Evolutionary conservation across 30 jellyfish, hydroid and myxozoan genomes (phyloP).

Genomic region (Chrysaora quinquecirrha): DNA sequence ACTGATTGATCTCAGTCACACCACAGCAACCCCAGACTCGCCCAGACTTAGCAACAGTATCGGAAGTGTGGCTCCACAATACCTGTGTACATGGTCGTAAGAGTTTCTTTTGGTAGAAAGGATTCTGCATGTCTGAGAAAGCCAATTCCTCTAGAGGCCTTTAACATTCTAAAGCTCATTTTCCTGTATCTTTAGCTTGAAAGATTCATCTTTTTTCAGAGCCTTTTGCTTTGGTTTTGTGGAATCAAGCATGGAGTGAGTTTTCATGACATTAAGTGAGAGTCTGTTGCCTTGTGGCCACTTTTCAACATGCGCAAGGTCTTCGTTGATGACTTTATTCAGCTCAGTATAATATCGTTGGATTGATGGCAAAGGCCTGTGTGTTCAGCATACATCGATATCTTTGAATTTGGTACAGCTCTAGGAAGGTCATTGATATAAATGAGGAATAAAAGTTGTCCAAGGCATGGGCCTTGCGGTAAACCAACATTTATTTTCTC

Average conservation of each 20-base stretch:
- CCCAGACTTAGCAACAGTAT: no score
- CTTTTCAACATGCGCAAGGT: not conserved
- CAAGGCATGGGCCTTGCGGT: conserved; percentile 36
- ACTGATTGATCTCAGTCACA: not conserved
- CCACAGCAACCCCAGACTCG: conserved; percentile 49
- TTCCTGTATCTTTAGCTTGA: not conserved
- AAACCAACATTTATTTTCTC: not conserved
- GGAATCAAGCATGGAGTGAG: conserved; percentile 9
- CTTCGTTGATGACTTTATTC: conserved; percentile 5
- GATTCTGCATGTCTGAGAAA: no score
- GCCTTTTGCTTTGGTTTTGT: conserved; percentile 11
- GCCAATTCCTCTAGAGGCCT: conserved; percentile 14
- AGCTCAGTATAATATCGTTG: not conserved
- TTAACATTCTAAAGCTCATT: conserved; percentile 7
- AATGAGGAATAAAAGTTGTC: conserved; percentile 18
- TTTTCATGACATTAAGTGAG: conserved; percentile 11
- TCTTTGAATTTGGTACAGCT: not conserved
- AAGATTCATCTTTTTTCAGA: not conserved
- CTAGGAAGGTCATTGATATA: conserved; percentile 27
- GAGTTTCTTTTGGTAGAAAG: not conserved
- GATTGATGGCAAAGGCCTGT: conserved; percentile 9
- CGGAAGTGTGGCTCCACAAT: no score
- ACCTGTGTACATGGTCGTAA: conserved; percentile 10
- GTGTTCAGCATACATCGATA: conserved; percentile 20
- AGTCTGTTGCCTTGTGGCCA: conserved; percentile 38